Conservation (phyloP, 2,888 invertebrate genomes). For the Hemaris fuciformis region DNA sequence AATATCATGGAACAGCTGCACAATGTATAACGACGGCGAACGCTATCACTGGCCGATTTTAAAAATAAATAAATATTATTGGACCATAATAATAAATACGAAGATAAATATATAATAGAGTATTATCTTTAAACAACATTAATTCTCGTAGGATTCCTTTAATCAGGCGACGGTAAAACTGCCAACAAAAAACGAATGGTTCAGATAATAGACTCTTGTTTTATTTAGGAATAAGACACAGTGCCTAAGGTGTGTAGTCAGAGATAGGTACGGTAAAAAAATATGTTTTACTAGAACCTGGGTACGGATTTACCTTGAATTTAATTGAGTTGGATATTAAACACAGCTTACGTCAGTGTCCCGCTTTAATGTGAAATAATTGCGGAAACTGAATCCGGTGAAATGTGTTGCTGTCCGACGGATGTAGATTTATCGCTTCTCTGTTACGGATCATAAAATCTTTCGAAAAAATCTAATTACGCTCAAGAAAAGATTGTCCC, state of each 20-base stretch:
- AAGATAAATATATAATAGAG: not conserved
- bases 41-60: slow-evolving; percentile 32
- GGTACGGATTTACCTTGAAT: slow-evolving; percentile 26
- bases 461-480: not conserved
- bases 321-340: slow-evolving; percentile 32
- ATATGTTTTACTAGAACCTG: not conserved
- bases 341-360: slow-evolving; percentile 21
- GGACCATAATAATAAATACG: not conserved
- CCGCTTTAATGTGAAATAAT: slow-evolving; percentile 24
- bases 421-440: slow-evolving; percentile 33
- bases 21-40: slow-evolving; percentile 33
- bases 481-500: not conserved
- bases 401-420: slow-evolving; percentile 26
- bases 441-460: slow-evolving; percentile 8
- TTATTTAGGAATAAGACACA: too few relatives aligned
- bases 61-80: slow-evolving; percentile 22
- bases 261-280: not conserved
- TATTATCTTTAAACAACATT: not conserved
- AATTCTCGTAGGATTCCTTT: too few relatives aligned
- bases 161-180: too few relatives aligned
- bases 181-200: too few relatives aligned
- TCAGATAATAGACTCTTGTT: too few relatives aligned
- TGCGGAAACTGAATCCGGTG: slow-evolving; percentile 28
- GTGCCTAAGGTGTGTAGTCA: not conserved
- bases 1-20: slow-evolving; percentile 71